Evolutionary conservation across 2,888 invertebrate genomes (phyloP), one percentile per base, ranked within the genome.

Genomic region (Noctua fimbriata): DNA sequence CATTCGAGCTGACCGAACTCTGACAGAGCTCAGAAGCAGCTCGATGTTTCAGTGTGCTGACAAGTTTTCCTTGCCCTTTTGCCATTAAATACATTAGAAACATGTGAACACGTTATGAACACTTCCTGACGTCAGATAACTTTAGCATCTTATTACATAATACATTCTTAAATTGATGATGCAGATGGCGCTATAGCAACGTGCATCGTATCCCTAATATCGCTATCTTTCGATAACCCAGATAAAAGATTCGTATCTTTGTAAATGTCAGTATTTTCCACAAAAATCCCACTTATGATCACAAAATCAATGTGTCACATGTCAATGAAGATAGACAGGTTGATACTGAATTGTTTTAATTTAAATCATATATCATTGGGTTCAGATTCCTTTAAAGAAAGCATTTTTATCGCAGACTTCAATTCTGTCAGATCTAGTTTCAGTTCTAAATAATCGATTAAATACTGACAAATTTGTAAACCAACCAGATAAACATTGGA

Each of bases 401-500:
- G 32, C 3, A 60, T 65, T 47, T 71, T 85, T 2, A 72, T 32
- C 44, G 79, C 65, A 12, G 44, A 47, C 21, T 77, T 82, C 12
- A 70, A 7, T 32, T 49, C 66, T n/a, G 79, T 76, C 18, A 60
- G 47, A 69, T 89, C 84, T 32, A 73, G 74, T 41, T 91, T 89
- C 4, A 93, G 52, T 49, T 88, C 88, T 66, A 95, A 81, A 86
- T 92, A 94, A 69, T 92, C 78, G 0, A 93, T 89, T 74, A 94
- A 83, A 83, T 92, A 89, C 58, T 90, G 86, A 78, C 88, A 93
- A 4, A 91, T 90, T 90, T 95, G 94, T 80, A 94, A 85, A 75
- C 90, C 89, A 78, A 95, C 94, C 47, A 95, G 81, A 81, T 95
- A 95, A 14, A 95, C 79, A 75, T 95, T 95, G 9, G 92, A 87